Conservation (phyloP, 2,113 vertebrate genomes). For the Asarcornis scutulata region DNA sequence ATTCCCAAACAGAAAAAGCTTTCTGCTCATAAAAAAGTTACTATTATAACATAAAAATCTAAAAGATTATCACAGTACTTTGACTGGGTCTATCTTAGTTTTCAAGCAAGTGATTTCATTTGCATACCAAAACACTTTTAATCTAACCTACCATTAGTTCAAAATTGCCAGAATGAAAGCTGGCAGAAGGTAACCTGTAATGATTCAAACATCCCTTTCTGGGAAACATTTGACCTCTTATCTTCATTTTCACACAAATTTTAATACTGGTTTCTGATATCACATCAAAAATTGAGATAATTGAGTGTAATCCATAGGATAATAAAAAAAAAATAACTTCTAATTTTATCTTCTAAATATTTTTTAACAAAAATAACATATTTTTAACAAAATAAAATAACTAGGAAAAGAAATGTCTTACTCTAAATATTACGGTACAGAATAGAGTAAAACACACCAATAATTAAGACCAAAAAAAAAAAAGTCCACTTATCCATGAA, state of each 20-base stretch:
- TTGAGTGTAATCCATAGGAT: not conserved
- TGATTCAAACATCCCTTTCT: not conserved
- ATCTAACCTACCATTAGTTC: not conserved
- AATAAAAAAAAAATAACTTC: not conserved
- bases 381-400: not conserved
- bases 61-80: not conserved
- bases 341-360: not conserved
- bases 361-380: not conserved
- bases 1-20: not conserved
- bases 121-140: not conserved
- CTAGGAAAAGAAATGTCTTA: not conserved
- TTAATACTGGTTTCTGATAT: not conserved
- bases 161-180: constrained; percentile 7
- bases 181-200: not conserved
- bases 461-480: not conserved
- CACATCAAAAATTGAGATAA: not conserved
- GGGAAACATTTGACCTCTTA: not conserved
- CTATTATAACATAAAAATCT: not conserved
- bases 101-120: constrained; percentile 17
- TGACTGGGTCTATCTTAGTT: not conserved
- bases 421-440: not conserved
- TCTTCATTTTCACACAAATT: not conserved
- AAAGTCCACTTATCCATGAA: not conserved
- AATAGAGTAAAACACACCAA: not conserved
- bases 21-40: not conserved